Percentiles rank a stretch among this genome's conserved stretches.
Evolutionary conservation across 1,140 invertebrate genomes (phyloP).

Genomic region (Yoshiicerus persimilis): DNA sequence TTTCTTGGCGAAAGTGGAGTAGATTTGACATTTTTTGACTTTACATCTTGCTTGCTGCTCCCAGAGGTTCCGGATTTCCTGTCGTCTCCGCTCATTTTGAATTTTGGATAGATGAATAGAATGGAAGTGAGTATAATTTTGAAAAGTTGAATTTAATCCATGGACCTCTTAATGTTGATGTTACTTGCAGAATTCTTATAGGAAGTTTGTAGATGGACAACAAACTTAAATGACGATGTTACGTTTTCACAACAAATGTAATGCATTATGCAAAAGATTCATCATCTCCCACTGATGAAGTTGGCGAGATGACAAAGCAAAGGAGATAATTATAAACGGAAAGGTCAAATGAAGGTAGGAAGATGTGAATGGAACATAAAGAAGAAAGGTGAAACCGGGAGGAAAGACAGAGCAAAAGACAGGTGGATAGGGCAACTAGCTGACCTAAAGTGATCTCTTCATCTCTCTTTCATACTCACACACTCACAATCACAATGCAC

Average conservation of each 20-base stretch:
- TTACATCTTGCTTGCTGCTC: not conserved
- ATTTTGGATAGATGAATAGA: not conserved
- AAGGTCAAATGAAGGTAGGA: not conserved
- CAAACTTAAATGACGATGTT: not conserved
- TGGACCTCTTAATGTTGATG: not conserved
- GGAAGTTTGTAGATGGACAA: not conserved
- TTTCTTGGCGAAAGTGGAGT: not conserved
- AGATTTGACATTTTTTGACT: not conserved
- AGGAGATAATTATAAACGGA: not conserved
- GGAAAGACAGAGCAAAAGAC: not conserved
- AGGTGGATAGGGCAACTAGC: conserved; percentile 9
- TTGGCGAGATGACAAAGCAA: not conserved
- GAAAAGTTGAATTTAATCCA: not conserved
- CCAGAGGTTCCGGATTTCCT: not conserved
- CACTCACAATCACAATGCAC: not conserved
- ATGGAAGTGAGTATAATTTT: not conserved
- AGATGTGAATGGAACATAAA: not conserved
- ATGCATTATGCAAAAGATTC: not conserved
- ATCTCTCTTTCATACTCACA: conserved; percentile 7
- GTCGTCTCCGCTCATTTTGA: not conserved
- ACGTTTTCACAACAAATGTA: not conserved
- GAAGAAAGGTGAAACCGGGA: conserved; percentile 13
- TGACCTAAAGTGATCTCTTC: conserved; percentile 19
- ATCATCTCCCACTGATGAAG: not conserved
- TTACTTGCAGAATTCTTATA: not conserved